Percentiles rank a stretch among this genome's conserved stretches.
Evolutionary conservation across 1,140 invertebrate genomes (phyloP).

Genomic region (Cherax destructor): DNA sequence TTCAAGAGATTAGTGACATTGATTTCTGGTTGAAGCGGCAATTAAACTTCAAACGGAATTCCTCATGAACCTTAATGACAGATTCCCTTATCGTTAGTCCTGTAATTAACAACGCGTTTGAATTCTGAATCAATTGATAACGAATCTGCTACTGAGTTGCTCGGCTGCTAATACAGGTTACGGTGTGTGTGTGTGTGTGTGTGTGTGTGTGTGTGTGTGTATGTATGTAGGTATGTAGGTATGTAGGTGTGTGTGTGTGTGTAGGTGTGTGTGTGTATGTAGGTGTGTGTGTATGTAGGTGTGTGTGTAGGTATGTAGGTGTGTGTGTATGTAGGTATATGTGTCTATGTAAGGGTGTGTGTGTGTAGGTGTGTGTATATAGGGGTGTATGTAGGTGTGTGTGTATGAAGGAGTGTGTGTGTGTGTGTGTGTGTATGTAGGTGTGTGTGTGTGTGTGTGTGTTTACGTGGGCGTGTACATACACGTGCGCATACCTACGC

Average conservation of each 20-base stretch:
- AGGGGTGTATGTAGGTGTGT: too few species aligned
- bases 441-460: too few species aligned
- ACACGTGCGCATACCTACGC: too few species aligned
- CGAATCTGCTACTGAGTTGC: conserved; percentile 1
- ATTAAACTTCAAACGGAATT: conserved; percentile 64
- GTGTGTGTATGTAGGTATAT: too few species aligned
- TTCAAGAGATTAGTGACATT: conserved; percentile 59
- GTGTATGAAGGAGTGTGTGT: too few species aligned
- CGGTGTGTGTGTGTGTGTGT: neutral
- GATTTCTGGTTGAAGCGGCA: conserved; percentile 63
- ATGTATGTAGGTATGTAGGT: neutral
- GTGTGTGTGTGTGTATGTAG: too few species aligned
- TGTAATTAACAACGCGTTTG: conserved; percentile 57
- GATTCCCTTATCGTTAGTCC: conserved; percentile 57
- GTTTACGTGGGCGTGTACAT: neutral
- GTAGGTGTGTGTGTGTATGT: too few species aligned
- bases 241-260: too few species aligned
- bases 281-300: too few species aligned
- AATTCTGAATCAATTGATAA: conserved; percentile 66
- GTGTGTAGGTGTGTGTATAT: too few species aligned
- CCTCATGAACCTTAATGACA: conserved; percentile 64
- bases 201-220: conserved; percentile 2
- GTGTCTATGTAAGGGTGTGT: too few species aligned
- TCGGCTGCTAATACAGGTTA: neutral
- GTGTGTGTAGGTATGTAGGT: too few species aligned